phyloP scores from a whole-genome alignment of 2,888 invertebrate species.

The Pristionchus mayeri region DNA sequence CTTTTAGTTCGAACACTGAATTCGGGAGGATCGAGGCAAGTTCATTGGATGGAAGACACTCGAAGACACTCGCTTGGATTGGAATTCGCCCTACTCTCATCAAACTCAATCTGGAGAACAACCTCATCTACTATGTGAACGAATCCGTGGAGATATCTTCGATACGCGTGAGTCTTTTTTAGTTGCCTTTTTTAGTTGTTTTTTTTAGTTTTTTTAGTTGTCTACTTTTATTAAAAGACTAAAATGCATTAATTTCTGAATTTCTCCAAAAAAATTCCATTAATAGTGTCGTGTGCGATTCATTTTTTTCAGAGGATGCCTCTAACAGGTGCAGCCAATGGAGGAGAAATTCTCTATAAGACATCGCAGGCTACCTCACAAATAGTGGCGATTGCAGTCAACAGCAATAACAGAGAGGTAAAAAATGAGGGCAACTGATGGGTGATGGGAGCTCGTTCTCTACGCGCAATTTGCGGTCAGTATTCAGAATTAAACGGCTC shows the following conservation, averaged over 20 bases:
- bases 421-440: too few relatives aligned
- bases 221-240: too few relatives aligned
- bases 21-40: conserved; percentile 8
- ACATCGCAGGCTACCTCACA: background rate
- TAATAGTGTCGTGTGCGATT: too few relatives aligned
- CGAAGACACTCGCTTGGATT: conserved; percentile 16
- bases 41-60: background rate
- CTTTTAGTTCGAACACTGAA: background rate
- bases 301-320: background rate
- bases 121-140: conserved; percentile 28
- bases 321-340: background rate
- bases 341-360: background rate
- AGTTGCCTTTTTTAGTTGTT: too few relatives aligned
- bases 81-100: background rate
- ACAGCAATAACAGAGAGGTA: background rate
- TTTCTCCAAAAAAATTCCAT: too few relatives aligned
- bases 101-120: background rate
- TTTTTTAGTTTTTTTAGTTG: too few relatives aligned
- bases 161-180: background rate
- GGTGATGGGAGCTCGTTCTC: too few relatives aligned
- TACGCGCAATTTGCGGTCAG: too few relatives aligned
- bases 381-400: background rate
- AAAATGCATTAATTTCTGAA: too few relatives aligned
- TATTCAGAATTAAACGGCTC: too few relatives aligned
- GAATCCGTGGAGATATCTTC: background rate